Conservation (phyloP, 2,113 vertebrate species). For the Grammomys surdaster region DNA sequence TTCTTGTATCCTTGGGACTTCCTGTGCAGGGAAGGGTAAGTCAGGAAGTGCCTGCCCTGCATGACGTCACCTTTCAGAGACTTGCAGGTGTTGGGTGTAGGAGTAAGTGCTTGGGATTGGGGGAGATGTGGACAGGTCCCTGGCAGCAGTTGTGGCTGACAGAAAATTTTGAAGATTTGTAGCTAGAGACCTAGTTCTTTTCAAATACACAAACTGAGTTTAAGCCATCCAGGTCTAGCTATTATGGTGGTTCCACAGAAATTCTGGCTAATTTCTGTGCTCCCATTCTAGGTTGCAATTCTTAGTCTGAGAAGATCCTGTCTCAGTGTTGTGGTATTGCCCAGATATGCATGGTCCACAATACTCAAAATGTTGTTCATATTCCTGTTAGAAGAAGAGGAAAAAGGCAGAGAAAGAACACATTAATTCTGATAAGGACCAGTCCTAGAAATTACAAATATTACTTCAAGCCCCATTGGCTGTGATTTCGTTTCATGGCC, state of each 20-base stretch:
- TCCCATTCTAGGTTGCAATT: background rate
- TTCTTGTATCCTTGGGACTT: background rate
- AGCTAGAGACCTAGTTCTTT: background rate
- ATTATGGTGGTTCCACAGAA: background rate
- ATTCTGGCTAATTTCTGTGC: background rate
- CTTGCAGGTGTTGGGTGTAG: background rate
- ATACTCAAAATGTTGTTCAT: background rate
- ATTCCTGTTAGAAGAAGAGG: background rate
- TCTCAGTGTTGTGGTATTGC: background rate
- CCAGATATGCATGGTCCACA: background rate
- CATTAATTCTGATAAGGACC: background rate
- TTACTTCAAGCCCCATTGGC: constrained; percentile 10
- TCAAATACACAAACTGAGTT: background rate
- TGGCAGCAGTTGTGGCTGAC: background rate
- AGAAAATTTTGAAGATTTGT: background rate
- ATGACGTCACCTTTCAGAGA: background rate
- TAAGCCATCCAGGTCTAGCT: background rate
- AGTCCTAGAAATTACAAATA: background rate
- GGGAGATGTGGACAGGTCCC: background rate
- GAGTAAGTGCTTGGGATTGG: background rate
- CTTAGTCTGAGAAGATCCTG: too few species aligned
- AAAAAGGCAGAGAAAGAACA: background rate
- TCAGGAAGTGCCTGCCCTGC: background rate
- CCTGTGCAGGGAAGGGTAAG: background rate
- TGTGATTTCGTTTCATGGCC: constrained; percentile 26